Conservation (phyloP, 2,797 vertebrate genomes). For the Phataginus tricuspis region DNA sequence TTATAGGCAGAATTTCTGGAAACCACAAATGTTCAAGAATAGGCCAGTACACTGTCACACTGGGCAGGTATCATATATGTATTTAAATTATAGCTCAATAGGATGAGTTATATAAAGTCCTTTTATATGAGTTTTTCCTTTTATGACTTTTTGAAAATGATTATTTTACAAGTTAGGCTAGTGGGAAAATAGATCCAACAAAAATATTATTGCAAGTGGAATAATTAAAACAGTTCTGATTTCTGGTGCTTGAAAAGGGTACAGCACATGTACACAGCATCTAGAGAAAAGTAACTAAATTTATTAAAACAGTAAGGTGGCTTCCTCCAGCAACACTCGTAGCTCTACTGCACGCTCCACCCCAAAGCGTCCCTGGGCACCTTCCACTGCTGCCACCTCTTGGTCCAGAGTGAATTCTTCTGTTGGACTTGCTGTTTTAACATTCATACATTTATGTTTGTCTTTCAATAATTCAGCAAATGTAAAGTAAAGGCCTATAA, state of each 20-base stretch:
- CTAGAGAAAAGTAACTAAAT: neutral
- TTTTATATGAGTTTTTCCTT: neutral
- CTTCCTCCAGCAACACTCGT: neutral
- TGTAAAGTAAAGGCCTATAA: neutral
- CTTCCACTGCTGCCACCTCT: neutral
- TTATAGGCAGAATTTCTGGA: neutral
- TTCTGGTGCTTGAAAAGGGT: neutral
- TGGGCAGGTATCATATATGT: neutral
- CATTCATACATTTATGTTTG: neutral
- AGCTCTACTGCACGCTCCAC: accelerated
- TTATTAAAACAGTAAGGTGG: neutral
- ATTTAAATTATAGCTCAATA: neutral
- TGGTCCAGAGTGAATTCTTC: neutral
- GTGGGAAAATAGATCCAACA: neutral
- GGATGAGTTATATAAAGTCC: neutral
- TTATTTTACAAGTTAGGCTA: neutral
- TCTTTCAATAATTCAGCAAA: neutral
- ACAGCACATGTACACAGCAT: neutral
- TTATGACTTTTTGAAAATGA: slow-evolving; percentile 4
- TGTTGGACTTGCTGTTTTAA: neutral
- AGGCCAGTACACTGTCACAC: neutral
- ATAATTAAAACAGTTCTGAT: neutral
- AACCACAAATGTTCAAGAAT: neutral
- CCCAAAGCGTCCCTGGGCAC: too few species aligned
- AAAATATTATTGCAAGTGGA: neutral